These are phyloP conservation scores for Capromys pilorides DNA, from an alignment of 2,797 vertebrate genomes.

Conservation along the genomic window DNA sequence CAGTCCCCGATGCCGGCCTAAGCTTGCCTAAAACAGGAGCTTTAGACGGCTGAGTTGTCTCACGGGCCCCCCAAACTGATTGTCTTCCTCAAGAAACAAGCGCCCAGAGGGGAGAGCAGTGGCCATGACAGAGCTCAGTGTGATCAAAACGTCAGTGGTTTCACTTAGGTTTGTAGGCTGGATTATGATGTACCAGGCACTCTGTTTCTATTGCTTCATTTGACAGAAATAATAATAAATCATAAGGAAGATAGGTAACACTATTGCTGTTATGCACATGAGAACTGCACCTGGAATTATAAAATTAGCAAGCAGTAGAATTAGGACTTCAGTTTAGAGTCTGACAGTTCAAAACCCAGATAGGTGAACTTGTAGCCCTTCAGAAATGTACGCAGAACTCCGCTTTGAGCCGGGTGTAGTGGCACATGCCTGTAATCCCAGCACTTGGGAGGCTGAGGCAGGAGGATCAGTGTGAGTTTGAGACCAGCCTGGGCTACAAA, in stretches of 20 bases:
- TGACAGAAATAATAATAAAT: constrained; percentile 4
- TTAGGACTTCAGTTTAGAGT: neutral
- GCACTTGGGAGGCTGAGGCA: no score
- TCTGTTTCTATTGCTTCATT: constrained; percentile 7
- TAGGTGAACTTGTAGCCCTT: neutral
- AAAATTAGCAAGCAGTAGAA: constrained; percentile 23
- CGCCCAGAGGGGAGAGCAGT: neutral
- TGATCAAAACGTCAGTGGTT: constrained; percentile 23
- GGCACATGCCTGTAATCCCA: no score
- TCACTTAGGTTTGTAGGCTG: neutral
- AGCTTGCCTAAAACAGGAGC: no score
- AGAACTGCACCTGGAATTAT: neutral
- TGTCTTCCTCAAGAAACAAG: constrained; percentile 54
- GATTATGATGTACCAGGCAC: neutral
- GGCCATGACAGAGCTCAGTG: neutral
- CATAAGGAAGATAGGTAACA: constrained; percentile 11
- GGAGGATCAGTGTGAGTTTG: no score
- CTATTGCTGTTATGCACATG: neutral
- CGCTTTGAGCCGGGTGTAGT: neutral
- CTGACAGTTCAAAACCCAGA: constrained; percentile 33
- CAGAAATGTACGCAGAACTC: neutral
- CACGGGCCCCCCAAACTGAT: neutral
- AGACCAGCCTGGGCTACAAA: no score
- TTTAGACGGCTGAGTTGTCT: no score
- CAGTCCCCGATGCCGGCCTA: no score